Evolutionary conservation across 2,888 invertebrate species (phyloP), one percentile per base, ranked within the genome.

Genomic region (Macrosiphum euphorbiae): DNA sequence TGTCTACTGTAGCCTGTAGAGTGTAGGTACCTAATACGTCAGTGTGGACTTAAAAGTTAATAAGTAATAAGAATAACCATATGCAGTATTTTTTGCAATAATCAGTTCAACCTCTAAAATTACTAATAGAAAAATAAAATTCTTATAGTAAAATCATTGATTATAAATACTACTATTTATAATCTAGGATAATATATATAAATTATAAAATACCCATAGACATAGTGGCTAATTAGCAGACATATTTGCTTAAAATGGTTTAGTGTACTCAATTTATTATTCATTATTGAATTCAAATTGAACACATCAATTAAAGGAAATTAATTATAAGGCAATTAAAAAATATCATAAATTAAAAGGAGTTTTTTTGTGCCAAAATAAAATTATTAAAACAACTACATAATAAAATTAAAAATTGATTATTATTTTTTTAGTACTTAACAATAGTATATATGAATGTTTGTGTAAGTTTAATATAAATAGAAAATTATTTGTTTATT

Each of bases 391-490:
- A 78, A 86, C 58, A 58, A 58, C 8, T 78, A 55, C 52, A 24
- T 78, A 55, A 28, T 92, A 88, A 52, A 92, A 92, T 88, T 16
- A 16, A 61, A 44, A 44, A 44, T 89, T 44, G 35, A 41, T 87
- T 92, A 88, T 92, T 88, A 92, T 92, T 87, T n/a, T 58, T 92
- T 92, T 92, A 92, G 78, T 88, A 78, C 78, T 88, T 92, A 88
- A 92, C 55, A 78, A 78, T 88, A 87, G 35, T 91, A 67, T 52
- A 78, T 26, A 55, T 92, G 50, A 61, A 88, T 67, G 50, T 92
- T 41, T 88, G 67, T 92, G 67, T 89, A 35, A 85, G 47, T 90
- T 90, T 90, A 94, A 94, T 87, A 86, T 84, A 88, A 93, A 84
- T 52, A 87, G 47, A 58, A 85, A 89, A 89, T 47, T 89, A 89